phyloP scores from a whole-genome alignment of 1,140 invertebrate genomes.

The Drosophila leontia region DNA sequence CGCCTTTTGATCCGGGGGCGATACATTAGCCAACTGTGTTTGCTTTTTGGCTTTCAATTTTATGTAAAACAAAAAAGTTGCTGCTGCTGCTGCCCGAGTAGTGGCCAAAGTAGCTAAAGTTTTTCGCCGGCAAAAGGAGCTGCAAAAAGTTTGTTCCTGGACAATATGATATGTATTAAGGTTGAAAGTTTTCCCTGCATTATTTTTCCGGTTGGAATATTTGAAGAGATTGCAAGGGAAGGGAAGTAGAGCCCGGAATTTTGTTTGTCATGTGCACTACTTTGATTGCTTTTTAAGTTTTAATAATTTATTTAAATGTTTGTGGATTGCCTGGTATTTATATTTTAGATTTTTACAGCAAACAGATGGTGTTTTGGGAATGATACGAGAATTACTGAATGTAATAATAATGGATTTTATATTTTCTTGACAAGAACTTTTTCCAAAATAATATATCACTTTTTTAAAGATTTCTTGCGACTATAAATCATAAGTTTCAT shows the following conservation, averaged over 20 bases:
- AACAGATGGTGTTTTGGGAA: neutral
- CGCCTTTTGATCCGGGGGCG: slow-evolving; percentile 15
- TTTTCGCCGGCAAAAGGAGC: slow-evolving; percentile 1
- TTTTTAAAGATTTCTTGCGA: too few relatives aligned
- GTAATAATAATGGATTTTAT: too few relatives aligned
- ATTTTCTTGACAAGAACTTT: neutral
- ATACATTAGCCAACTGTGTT: slow-evolving; percentile 48
- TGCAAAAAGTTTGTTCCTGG: slow-evolving; percentile 28
- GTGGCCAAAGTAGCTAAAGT: slow-evolving; percentile 25
- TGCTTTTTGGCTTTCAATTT: slow-evolving; percentile 40
- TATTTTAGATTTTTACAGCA: neutral
- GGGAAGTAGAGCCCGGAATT: neutral
- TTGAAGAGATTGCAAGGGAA: slow-evolving; percentile 17
- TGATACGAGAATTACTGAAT: too few relatives aligned
- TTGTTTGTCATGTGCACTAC: slow-evolving; percentile 21
- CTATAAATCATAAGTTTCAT: too few relatives aligned
- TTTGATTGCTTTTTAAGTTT: slow-evolving; percentile 19
- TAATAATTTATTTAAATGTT: slow-evolving; percentile 5
- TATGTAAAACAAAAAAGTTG: slow-evolving; percentile 34
- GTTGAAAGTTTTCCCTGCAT: slow-evolving; percentile 37
- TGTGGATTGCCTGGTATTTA: too few relatives aligned
- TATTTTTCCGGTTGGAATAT: slow-evolving; percentile 40
- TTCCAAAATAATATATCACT: too few relatives aligned
- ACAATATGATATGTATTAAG: slow-evolving; percentile 46
- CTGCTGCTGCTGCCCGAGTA: slow-evolving; percentile 12